Conservation (phyloP, 1,140 invertebrate genomes). For the Sminthurides bifidus region DNA sequence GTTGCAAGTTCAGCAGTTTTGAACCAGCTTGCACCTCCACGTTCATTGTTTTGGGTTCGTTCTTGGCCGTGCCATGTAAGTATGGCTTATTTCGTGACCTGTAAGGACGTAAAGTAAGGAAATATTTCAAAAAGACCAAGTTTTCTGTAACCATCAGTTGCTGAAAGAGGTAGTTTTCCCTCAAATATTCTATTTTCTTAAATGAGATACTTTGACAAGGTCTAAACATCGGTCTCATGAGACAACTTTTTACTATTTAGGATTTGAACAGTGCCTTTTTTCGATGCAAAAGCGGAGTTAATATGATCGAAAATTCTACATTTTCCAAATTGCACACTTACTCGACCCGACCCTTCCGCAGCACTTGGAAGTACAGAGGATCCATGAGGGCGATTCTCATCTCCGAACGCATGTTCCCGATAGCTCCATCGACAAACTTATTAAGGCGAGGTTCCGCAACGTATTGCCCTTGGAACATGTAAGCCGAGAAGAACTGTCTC, state of each 20-base stretch:
- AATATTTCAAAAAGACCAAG: too few relatives aligned
- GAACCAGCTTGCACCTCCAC: background rate
- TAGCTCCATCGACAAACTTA: conserved; percentile 29
- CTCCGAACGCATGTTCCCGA: conserved; percentile 28
- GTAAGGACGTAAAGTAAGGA: too few relatives aligned
- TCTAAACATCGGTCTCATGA: too few relatives aligned
- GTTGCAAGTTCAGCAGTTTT: background rate
- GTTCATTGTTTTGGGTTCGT: too few relatives aligned
- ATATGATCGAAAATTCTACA: background rate
- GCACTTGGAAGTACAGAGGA: conserved; percentile 29
- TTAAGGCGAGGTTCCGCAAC: conserved; percentile 29
- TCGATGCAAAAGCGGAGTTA: background rate
- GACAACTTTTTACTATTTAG: background rate
- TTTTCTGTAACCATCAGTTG: too few relatives aligned
- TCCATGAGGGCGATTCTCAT: conserved; percentile 24
- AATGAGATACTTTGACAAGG: background rate
- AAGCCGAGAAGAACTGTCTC: conserved; percentile 23
- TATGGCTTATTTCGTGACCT: too few relatives aligned
- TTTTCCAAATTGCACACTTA: conserved; percentile 12
- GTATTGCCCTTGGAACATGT: conserved; percentile 32
- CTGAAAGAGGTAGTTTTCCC: background rate
- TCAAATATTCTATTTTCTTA: background rate
- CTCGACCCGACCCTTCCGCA: conserved; percentile 25
- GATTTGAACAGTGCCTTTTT: background rate
- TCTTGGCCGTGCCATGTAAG: too few relatives aligned